phyloP scores from a whole-genome alignment of 2,888 invertebrate genomes.

The Sphecodes monilicornis region DNA sequence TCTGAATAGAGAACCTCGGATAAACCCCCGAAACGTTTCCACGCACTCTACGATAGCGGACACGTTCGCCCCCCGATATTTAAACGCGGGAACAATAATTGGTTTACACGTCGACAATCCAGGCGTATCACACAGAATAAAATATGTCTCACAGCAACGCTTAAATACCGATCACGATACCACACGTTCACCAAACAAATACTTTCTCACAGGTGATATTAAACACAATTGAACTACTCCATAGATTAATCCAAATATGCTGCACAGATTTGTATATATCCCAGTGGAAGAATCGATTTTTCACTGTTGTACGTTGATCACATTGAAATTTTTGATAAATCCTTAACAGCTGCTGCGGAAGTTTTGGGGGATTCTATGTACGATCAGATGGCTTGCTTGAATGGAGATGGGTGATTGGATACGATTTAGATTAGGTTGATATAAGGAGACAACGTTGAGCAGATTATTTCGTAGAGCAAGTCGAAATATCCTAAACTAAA shows the following conservation, averaged over 20 bases:
- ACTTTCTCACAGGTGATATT: constrained; percentile 7
- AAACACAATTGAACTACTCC: not conserved
- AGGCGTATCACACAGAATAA: not conserved
- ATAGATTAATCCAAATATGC: constrained; percentile 5
- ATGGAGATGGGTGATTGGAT: not conserved
- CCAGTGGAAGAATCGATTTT: not conserved
- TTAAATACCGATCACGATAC: constrained; percentile 67
- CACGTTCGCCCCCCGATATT: not conserved
- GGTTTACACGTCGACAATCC: not conserved
- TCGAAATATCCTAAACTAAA: constrained; percentile 72
- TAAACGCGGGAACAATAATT: not conserved
- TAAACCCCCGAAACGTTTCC: constrained; percentile 14
- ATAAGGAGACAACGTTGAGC: not conserved
- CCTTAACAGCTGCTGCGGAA: not conserved
- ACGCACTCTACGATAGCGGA: constrained; percentile 1
- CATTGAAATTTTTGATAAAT: not conserved
- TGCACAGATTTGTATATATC: not conserved
- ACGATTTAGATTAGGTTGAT: not conserved
- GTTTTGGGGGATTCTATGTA: too few species aligned
- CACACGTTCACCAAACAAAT: constrained; percentile 70
- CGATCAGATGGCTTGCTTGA: not conserved
- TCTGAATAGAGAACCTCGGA: constrained; percentile 35
- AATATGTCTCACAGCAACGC: constrained; percentile 25
- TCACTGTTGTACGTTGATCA: not conserved
- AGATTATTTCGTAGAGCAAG: constrained; percentile 17